Base-by-base conservation (phyloP, 1,140 invertebrate genomes). In the Steinernema feltiae region DNA sequence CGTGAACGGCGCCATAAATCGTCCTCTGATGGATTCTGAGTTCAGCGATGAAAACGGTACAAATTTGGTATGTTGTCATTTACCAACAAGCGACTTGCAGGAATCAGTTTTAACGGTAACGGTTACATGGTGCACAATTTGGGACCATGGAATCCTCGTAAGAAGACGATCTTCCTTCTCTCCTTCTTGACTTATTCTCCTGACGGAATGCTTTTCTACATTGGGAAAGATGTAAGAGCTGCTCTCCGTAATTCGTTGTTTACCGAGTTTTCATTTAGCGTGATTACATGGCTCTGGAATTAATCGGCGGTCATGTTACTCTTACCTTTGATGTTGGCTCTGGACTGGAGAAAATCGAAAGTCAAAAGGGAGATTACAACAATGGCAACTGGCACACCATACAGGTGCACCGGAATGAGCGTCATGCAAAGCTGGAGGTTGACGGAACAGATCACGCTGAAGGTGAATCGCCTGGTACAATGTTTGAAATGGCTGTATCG, bases 151-250 rank as follows among this genome's bases (percentile, higher is more conserved):
- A 87, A 76, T 90, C 91, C 79, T 83, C 87, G 84, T 77, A 82
- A 88, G 77, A 86, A 88, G 30, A 89, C 91, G 32, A 86, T 90
- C 82, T 87, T 96, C 82, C 86, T 89, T 80, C 86, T 97, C 32
- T 90, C 89, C 35, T 96, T 98, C 87, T 93, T 93, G 83, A 97
- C 94, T 0, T 92, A 91, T 78, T 90, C 92, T 12, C 90, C 91
- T 30, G 91, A 96, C 82, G 96, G 95, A 0, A 86, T 98, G 1
- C 88, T 99, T 1, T 95, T 95, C 88, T 89, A 94, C 48, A 91
- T 93, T 80, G 92, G 92, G 2, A 89, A 91, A 88, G 89, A 88
- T 69, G 84, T 84, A 75, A 21, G 30, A 21, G 30, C n/a, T 76
- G 18, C 41, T 15, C 41, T 7, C 31, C 32, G 35, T n/a, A n/a